Evolutionary conservation across 2,888 invertebrate species (phyloP).

Genomic region (Eupithecia vulgata): DNA sequence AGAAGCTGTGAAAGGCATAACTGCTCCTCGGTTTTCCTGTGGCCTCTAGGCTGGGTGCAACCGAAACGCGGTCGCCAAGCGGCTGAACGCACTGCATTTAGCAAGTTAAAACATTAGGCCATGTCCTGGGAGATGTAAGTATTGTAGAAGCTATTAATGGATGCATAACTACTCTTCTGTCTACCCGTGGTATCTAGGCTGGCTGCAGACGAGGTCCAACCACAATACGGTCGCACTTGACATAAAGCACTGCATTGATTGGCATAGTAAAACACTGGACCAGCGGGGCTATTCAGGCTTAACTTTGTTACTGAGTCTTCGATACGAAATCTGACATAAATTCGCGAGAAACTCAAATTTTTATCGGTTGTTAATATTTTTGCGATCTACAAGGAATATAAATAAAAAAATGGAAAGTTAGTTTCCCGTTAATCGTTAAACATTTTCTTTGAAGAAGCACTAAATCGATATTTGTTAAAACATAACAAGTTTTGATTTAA

Average conservation of each 20-base stretch:
- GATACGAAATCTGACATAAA: no score
- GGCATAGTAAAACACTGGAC: slow-evolving; percentile 91
- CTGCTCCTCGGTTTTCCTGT: background rate
- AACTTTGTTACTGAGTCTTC: no score
- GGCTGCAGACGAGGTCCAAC: background rate
- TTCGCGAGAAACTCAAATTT: no score
- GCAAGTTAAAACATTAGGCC: slow-evolving; percentile 90
- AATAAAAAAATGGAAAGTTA: no score
- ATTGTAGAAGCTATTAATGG: background rate
- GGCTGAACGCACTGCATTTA: slow-evolving; percentile 92
- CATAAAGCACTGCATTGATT: slow-evolving; percentile 93
- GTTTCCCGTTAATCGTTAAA: no score
- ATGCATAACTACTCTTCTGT: background rate
- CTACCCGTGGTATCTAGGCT: background rate
- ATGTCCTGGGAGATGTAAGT: slow-evolving; percentile 89
- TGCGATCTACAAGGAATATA: no score
- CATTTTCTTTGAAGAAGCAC: no score
- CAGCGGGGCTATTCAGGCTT: no score
- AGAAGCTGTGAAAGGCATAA: background rate
- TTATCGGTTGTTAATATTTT: no score
- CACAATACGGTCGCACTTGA: slow-evolving; percentile 84
- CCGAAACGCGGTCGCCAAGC: slow-evolving; percentile 84
- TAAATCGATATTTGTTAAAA: no score
- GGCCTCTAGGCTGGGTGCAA: background rate
- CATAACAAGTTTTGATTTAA: no score